Base-by-base conservation (phyloP, 2,113 vertebrate species). In the Dolichallabes microphthalmus region DNA sequence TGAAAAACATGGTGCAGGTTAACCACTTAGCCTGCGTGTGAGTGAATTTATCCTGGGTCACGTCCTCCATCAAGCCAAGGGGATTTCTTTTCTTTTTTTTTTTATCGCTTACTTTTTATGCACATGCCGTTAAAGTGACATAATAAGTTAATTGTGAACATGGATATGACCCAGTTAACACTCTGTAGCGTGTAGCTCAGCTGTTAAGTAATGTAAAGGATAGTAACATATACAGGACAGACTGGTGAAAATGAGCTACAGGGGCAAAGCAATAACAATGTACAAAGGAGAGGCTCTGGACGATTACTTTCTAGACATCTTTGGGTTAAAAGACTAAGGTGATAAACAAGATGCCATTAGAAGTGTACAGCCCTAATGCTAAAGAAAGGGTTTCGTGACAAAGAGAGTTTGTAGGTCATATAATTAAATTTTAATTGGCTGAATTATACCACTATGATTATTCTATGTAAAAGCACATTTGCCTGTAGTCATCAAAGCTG, bases 21-120 rank as follows among this genome's bases (percentile, higher is more conserved):
- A 84, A 64, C 52, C 71, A 71, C 61, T 86, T 63, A 82, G 63
- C 45, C 74, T 73, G 81, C 55, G 20, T 60, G 58, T 71, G 75
- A 0, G 30, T 58, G 68, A 60, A 32, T 60, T 55, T 45, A 60
- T 68, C 25, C 22, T 13, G 63, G 84, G 68, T 87, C 60, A 84
- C 52, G 20, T 57, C 15, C 60, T 79, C 75, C 20, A 30, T 87
- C 35, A 83, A 71, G 20, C 25, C 78, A 35, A 0, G 6, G 32
- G 10, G 22, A 61, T 45, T 11, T 75, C 8, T 45, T 45, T 45
- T 75, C 53, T 45, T 45, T 45, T 45, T 75, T 75, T 75, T 76
- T 77, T 19, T 52, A 55, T 77, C n/a, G 27, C 1, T 30, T 30
- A 15, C 30, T 73, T 64, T 53, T 82, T 73, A 57, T 9, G 17